Evolutionary conservation across 1,140 invertebrate species (phyloP), one percentile per base, ranked within the genome.

Genomic region (Euura saliciscinereae): DNA sequence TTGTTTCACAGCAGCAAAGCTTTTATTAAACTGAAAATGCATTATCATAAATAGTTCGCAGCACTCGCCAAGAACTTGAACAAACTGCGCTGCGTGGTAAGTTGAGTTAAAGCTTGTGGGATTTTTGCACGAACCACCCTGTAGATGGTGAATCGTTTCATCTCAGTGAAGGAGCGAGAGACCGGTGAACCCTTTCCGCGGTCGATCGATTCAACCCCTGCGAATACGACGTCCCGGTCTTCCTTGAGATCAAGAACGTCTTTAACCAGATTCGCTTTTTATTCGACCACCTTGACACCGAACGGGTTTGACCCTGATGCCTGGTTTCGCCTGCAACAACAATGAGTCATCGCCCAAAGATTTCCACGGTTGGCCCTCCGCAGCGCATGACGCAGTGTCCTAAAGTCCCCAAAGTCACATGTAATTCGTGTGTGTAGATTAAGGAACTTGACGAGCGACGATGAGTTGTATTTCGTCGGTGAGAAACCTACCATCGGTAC

Each of bases 341-440:
- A 59, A n/a, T 59, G 51, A 59, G 51, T 59, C 51, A 59, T 59
- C 51, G 51, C 51, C 51, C 10, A 59, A 59, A 59, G 8, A 59
- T 59, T 59, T 59, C 3, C 51, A 59, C 13, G 51, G 51, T 59
- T 8, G 51, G 2, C 51, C 51, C 6, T 59, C 8, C 51, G 51
- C 51, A 59, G 51, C 28, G n/a, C 28, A 28, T 59, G 13, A 59
- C 51, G 51, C 51, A 59, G 51, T 59, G 28, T 28, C 13, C 51
- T 59, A 8, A 59, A 59, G 8, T 59, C 6, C 51, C 51, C 51
- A n/a, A 6, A 59, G 51, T 59, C 8, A 59, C 8, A 59, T n/a
- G 5, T 10, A n/a, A n/a, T 59, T 59, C 51, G 51, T 3, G 51
- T 8, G 13, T 59, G 3, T 2, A 51, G 7, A 7, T 8, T 6